Percentiles rank a stretch among this genome's conserved stretches.
phyloP scores from a whole-genome alignment of 2,888 invertebrate species.

The Torymus tubicola region DNA sequence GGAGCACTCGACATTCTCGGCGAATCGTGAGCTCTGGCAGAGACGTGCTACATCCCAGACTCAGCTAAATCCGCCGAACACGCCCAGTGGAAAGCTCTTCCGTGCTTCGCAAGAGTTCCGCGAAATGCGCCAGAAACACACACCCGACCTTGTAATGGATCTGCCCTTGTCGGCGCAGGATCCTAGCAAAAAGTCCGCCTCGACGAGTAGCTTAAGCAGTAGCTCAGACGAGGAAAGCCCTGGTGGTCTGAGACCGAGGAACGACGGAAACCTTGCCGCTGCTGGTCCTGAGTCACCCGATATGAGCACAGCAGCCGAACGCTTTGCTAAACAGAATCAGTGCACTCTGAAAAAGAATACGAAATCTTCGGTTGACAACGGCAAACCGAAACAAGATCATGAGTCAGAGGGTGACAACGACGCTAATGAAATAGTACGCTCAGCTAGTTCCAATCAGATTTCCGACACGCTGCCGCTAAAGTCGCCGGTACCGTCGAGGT shows the following conservation, averaged over 20 bases:
- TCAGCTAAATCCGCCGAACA: slow-evolving; percentile 69
- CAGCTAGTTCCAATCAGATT: slow-evolving; percentile 71
- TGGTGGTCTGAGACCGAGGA: slow-evolving; percentile 30
- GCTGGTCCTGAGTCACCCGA: slow-evolving; percentile 80
- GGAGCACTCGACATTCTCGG: slow-evolving; percentile 72
- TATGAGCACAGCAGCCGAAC: slow-evolving; percentile 86
- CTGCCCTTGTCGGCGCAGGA: slow-evolving; percentile 80
- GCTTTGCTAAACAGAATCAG: slow-evolving; percentile 88
- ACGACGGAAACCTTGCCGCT: slow-evolving; percentile 63
- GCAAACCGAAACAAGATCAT: slow-evolving; percentile 31
- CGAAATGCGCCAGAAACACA: slow-evolving; percentile 79
- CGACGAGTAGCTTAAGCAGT: slow-evolving; percentile 74
- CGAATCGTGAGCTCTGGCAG: slow-evolving; percentile 81
- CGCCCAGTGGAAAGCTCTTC: slow-evolving; percentile 74
- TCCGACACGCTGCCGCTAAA: slow-evolving; percentile 64
- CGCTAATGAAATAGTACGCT: slow-evolving; percentile 67
- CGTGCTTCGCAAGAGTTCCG: slow-evolving; percentile 75
- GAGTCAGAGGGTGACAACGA: slow-evolving; percentile 64
- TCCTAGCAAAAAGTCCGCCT: slow-evolving; percentile 68
- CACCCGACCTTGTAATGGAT: slow-evolving; percentile 91
- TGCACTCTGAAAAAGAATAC: slow-evolving; percentile 86
- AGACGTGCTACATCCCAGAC: slow-evolving; percentile 79
- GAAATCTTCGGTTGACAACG: slow-evolving; percentile 71
- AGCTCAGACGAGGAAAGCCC: slow-evolving; percentile 64
- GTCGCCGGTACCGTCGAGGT: slow-evolving; percentile 80